Percentiles rank a stretch among this genome's conserved stretches.
These are phyloP conservation scores for Pseudopleuronectes americanus DNA, from an alignment of 2,797 vertebrate genomes.

Conservation along the genomic window DNA sequence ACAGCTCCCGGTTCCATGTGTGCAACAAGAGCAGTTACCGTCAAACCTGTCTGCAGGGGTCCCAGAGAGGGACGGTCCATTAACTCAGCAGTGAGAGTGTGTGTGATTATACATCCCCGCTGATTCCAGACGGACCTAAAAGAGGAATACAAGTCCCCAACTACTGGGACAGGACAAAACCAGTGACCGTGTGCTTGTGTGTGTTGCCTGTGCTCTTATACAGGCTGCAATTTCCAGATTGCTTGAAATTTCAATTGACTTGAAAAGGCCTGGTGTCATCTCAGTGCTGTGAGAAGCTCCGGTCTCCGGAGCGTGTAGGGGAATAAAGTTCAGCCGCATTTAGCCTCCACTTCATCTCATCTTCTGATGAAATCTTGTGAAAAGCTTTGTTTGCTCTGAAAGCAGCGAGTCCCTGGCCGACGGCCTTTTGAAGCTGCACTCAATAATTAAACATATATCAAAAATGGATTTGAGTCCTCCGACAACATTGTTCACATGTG, in stretches of 20 bases:
- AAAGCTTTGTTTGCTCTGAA: conserved; percentile 52
- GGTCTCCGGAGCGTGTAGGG: conserved; percentile 24
- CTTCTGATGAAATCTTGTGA: conserved; percentile 58
- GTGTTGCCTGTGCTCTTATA: conserved; percentile 10
- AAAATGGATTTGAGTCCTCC: conserved; percentile 8
- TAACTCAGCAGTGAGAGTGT: conserved; percentile 69
- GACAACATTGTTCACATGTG: not conserved
- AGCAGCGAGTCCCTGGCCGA: conserved; percentile 5
- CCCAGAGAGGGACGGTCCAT: conserved; percentile 69
- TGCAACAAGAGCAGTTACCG: conserved; percentile 50
- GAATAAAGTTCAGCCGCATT: conserved; percentile 47
- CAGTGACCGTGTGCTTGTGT: conserved; percentile 7
- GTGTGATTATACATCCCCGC: conserved; percentile 61
- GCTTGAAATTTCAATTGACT: conserved; percentile 48
- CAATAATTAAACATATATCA: conserved; percentile 29
- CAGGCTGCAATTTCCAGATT: conserved; percentile 45
- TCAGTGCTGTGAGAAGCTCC: conserved; percentile 38
- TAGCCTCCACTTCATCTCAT: conserved; percentile 38
- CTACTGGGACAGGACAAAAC: conserved; percentile 47
- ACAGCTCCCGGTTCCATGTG: conserved; percentile 29
- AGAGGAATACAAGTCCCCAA: conserved; percentile 31
- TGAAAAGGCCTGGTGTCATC: conserved; percentile 22
- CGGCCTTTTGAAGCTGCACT: conserved; percentile 15
- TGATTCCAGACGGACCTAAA: conserved; percentile 60
- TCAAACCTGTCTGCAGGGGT: conserved; percentile 59